Evolutionary conservation across 2,888 invertebrate species (phyloP), one percentile per base, ranked within the genome.

Genomic region (Coremacera marginata): DNA sequence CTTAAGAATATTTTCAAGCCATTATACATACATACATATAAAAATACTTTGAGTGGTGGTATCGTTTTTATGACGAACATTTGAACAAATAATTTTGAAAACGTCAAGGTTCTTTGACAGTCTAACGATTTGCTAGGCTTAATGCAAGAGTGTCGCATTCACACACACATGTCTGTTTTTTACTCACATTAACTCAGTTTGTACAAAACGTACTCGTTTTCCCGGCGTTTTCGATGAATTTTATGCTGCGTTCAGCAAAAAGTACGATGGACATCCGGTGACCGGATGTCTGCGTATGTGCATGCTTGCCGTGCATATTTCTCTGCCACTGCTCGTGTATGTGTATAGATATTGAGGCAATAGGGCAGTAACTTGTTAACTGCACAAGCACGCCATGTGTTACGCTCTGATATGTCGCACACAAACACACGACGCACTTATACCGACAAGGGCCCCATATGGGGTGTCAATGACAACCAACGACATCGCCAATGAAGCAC

Each of bases 191-290:
- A 25, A 55, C 31, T 52, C 55, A 22, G 44, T 52, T 16, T 19
- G n/a, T 7, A 22, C 37, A 19, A 22, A 44, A 55, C 31, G 19
- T 31, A 19, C 25, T 68, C 63, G 27, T 16, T 73, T 73, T 63
- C 31, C 14, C 49, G 63, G n/a, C 25, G 49, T 57, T 25, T 55
- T 31, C 31, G 44, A 60, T 65, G 57, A 65, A 49, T 44, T 62
- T 76, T 73, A 63, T 60, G 73, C 78, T 68, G 16, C 49, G 49
- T 63, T 74, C 76, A 78, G 78, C 78, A 76, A 74, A 78, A 73
- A 76, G 63, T 78, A 71, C 74, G 55, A 52, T 74, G 76, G 76
- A 74, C 74, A 74, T 78, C 78, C 78, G 76, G 76, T 74, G 70
- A 76, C 70, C 57, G 73, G 73, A 74, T 65, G 65, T 52, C 55